A percentile compares a stretch with the other conserved stretches of the same genome.
Conservation (phyloP, 2,888 invertebrate species). For the Celastrina argiolus region DNA sequence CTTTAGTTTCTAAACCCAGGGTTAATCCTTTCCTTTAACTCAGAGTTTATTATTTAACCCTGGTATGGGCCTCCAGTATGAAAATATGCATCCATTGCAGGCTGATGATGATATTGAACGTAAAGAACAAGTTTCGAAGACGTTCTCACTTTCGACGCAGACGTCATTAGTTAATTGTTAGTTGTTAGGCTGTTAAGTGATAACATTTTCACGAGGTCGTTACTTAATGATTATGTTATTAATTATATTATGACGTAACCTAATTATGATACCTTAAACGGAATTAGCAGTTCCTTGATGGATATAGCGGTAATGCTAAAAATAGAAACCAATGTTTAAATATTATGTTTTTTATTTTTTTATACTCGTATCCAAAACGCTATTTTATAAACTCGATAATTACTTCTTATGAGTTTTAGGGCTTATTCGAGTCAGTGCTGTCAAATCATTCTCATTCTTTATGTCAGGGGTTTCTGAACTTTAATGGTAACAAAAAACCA, state of each 20-base stretch:
- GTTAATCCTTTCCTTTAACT: no score
- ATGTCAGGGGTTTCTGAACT: no score
- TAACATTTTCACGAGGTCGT: constrained; percentile 9
- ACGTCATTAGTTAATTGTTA: constrained; percentile 18
- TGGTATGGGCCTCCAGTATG: no score
- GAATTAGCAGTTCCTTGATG: neutral
- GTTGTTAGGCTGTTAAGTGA: constrained; percentile 3
- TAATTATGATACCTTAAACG: neutral
- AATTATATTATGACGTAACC: neutral
- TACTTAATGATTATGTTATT: constrained; percentile 3
- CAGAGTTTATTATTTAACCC: no score
- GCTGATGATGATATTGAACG: neutral
- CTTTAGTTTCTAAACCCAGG: no score
- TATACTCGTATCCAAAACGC: no score
- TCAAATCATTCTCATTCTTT: no score
- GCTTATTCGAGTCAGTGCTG: no score
- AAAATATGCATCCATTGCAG: neutral
- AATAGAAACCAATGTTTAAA: neutral
- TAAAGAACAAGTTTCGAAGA: constrained; percentile 1
- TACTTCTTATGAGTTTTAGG: no score
- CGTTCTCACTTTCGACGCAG: constrained; percentile 14
- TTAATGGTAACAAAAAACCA: no score
- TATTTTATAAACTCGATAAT: no score
- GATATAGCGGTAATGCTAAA: neutral
- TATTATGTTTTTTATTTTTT: no score